Evolutionary conservation across 2,888 invertebrate species (phyloP).

Genomic region (Diarsia rubi): DNA sequence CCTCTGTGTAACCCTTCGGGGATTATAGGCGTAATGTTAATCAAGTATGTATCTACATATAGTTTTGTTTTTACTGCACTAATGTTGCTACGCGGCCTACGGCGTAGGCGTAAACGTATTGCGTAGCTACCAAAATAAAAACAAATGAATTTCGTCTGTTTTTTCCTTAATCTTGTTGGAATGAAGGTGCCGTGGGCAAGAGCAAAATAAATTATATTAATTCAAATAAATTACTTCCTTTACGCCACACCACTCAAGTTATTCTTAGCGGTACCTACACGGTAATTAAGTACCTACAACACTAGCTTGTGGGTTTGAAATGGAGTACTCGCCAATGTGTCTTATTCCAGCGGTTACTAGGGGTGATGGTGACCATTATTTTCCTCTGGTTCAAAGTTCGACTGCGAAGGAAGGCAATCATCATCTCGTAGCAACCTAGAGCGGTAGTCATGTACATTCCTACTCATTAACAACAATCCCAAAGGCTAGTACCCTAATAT

Average conservation of each 20-base stretch:
- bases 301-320: constrained; percentile 12
- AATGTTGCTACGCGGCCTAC: constrained; percentile 28
- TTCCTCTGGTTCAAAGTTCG: neutral
- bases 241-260: constrained; percentile 37
- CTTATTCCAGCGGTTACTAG: neutral
- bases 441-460: neutral
- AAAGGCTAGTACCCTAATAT: too few species aligned
- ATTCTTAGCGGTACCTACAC: constrained; percentile 12
- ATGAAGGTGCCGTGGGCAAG: constrained; percentile 24
- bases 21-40: too few species aligned
- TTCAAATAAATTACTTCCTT: constrained; percentile 49
- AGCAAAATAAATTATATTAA: constrained; percentile 55
- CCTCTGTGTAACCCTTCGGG: too few species aligned
- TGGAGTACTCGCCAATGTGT: constrained; percentile 7
- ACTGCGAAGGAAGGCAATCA: neutral
- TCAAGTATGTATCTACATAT: too few species aligned
- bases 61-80: constrained; percentile 11
- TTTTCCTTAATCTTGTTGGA: constrained; percentile 42
- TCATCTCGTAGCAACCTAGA: neutral
- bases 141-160: constrained; percentile 37
- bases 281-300: constrained; percentile 28
- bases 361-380: constrained; percentile 3
- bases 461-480: neutral
- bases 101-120: constrained; percentile 17
- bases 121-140: constrained; percentile 30